Evolutionary conservation across 2,888 invertebrate genomes (phyloP).

Genomic region (Hydrotaea cyrtoneurina): DNA sequence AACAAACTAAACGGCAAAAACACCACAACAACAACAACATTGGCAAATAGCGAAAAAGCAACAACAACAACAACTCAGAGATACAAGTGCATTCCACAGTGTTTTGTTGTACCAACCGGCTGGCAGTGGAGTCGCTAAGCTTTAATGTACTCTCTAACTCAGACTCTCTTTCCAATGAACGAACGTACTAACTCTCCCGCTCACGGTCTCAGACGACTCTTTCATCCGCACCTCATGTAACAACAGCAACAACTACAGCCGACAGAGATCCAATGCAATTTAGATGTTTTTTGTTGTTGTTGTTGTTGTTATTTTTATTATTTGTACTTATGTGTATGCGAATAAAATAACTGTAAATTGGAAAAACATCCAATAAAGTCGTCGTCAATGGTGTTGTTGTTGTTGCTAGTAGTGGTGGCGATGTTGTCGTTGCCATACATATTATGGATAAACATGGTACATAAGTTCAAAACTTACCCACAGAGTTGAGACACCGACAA

Average conservation of each 20-base stretch:
- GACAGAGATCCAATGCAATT: constrained; percentile 33
- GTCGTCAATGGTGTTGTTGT: background rate
- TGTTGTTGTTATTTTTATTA: background rate
- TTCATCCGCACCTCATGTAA: background rate
- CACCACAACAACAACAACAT: constrained; percentile 36
- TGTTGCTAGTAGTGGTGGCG: background rate
- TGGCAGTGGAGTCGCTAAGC: background rate
- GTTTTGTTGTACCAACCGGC: constrained; percentile 12
- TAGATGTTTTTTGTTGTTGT: background rate
- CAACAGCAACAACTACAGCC: background rate
- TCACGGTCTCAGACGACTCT: background rate
- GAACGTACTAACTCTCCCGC: background rate
- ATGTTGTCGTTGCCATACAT: constrained; percentile 35
- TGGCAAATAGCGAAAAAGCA: constrained; percentile 12
- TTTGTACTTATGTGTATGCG: constrained; percentile 20
- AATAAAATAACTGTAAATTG: constrained; percentile 53
- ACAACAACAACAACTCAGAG: constrained; percentile 32
- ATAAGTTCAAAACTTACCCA: constrained; percentile 50
- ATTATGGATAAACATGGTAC: constrained; percentile 20
- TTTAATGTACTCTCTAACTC: background rate
- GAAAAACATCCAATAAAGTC: constrained; percentile 41
- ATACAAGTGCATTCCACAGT: constrained; percentile 61
- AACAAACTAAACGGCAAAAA: constrained; percentile 25
- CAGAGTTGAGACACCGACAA: background rate
- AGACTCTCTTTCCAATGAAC: background rate